Base-by-base conservation (phyloP, 2,797 vertebrate species). In the Argyrosomus regius region DNA sequence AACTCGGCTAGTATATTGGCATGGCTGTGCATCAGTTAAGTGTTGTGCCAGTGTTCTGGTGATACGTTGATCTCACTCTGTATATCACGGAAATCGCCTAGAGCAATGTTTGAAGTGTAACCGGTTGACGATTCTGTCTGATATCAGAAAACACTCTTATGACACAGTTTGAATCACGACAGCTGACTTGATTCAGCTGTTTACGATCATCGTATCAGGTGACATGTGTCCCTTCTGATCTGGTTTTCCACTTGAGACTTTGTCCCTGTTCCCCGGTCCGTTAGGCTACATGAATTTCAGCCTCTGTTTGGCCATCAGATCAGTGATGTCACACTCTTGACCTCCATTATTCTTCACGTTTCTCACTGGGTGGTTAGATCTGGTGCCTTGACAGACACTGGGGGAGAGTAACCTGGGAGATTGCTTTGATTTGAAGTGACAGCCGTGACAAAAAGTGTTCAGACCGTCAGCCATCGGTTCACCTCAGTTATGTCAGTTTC, bases 391-490 rank as follows among this genome's bases (percentile, higher is more conserved):
- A 72, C 54, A 71, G 77, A 75, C 65, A 5, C 48, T 2, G 28
- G 41, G 18, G 45, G 31, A 68, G 72, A 64, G 41, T 54, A 65
- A 41, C 20, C 39, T 3, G 20, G 63, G 26, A 48, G 57, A 46
- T 82, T 62, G 59, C 54, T 79, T 54, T 88, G 83, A 91, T 87
- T 84, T 70, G 76, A 84, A 69, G 65, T 16, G 83, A 85, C 82
- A 84, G 71, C 56, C 35, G 41, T 81, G 77, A 81, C 78, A 65
- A 35, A 65, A 76, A 77, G 67, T 39, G 59, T 74, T 77, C 49
- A 35, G 72, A 78, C 71, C 57, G 9, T 66, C 78, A 53, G 60
- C 68, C 77, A n/a, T 82, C 82, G 41, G 54, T 81, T 83, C 81
- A 74, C 77, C 75, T 82, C 85, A 11, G 7, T 65, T 59, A 59